A percentile compares a stretch with the other conserved stretches of the same genome.
Evolutionary conservation across 2,113 vertebrate genomes (phyloP).

Genomic region (Symphodus melops): DNA sequence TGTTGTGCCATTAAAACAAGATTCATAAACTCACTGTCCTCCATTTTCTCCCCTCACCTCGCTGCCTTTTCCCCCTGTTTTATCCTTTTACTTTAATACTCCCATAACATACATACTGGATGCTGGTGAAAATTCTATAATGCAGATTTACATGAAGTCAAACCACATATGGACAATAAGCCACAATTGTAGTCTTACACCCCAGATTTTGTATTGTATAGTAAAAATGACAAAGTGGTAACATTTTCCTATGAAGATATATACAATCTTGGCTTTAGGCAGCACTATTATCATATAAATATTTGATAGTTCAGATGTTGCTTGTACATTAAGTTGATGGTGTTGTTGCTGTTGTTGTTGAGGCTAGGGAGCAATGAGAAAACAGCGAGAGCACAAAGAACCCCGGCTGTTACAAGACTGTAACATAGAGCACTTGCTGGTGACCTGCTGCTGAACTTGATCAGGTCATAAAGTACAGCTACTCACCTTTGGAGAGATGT

Average conservation of each 20-base stretch:
- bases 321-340: constrained; percentile 57
- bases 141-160: constrained; percentile 51
- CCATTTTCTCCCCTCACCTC: constrained; percentile 32
- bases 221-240: constrained; percentile 65
- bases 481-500: constrained; percentile 9
- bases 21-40: constrained; percentile 67
- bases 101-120: constrained; percentile 52
- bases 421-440: constrained; percentile 14
- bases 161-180: constrained; percentile 62
- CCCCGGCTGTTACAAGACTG: constrained; percentile 17
- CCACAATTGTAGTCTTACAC: constrained; percentile 19
- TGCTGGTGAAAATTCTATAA: constrained; percentile 43
- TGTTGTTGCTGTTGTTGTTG: constrained; percentile 49
- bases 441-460: constrained; percentile 46
- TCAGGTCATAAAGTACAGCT: constrained; percentile 15
- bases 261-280: constrained; percentile 48
- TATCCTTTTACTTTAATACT: constrained; percentile 68
- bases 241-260: constrained; percentile 51
- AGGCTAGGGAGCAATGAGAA: constrained; percentile 35
- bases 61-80: constrained; percentile 43
- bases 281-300: constrained; percentile 66
- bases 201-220: constrained; percentile 25
- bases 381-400: constrained; percentile 13
- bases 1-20: constrained; percentile 69
- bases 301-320: constrained; percentile 72